Percentiles rank a stretch among this genome's conserved stretches.
Evolutionary conservation across 2,797 vertebrate species (phyloP).

Genomic region (Eospalax fontanierii): DNA sequence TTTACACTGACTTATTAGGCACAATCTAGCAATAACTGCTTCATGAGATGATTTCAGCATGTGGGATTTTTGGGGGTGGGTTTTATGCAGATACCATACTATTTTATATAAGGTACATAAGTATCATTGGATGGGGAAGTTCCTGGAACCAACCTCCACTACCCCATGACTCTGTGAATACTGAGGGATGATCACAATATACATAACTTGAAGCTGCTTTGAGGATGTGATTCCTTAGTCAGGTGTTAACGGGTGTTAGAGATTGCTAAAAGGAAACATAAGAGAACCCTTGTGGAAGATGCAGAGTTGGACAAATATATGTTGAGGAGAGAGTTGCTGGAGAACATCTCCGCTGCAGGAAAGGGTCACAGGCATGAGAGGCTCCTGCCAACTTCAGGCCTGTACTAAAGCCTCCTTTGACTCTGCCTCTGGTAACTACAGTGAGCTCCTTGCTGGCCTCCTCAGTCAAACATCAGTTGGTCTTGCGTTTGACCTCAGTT

Average conservation of each 20-base stretch:
- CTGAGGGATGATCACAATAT: no score
- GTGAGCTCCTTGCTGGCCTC: background rate
- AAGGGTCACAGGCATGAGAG: background rate
- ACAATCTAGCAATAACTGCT: background rate
- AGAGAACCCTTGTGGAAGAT: background rate
- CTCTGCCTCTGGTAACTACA: background rate
- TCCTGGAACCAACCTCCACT: background rate
- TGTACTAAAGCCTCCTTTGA: background rate
- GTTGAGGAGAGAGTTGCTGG: background rate
- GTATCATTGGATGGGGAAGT: background rate
- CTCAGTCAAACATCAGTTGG: no score
- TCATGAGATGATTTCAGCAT: background rate
- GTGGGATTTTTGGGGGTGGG: background rate
- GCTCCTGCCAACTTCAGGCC: background rate
- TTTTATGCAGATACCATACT: background rate
- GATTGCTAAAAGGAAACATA: background rate
- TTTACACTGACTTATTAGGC: background rate
- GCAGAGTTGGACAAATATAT: background rate
- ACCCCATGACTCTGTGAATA: no score
- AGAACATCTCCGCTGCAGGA: background rate
- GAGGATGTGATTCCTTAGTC: background rate
- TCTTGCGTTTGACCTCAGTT: no score
- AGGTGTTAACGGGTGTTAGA: background rate
- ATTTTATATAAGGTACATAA: background rate
- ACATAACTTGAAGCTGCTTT: constrained; percentile 26